These are phyloP conservation scores for Hyaena hyaena DNA, from an alignment of 2,113 vertebrate genomes.

Conservation along the genomic window DNA sequence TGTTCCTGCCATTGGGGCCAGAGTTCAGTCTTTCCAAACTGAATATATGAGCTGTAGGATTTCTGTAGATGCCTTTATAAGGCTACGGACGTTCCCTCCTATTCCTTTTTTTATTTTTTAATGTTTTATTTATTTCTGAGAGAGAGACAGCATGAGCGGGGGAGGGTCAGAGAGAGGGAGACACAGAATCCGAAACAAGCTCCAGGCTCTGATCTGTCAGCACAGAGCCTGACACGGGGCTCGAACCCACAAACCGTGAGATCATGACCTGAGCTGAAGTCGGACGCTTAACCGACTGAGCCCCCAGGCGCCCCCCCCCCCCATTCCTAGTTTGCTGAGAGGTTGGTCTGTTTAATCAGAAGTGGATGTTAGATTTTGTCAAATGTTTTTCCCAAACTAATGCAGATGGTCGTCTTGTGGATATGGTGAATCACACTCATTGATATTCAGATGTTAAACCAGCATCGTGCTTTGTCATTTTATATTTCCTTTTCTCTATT, in stretches of 20 bases:
- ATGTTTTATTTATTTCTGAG: no score
- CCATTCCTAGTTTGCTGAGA: background rate
- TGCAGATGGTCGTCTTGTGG: background rate
- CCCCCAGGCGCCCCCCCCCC: no score
- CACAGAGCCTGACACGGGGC: no score
- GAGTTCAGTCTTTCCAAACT: background rate
- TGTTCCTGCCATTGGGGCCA: background rate
- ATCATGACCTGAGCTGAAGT: no score
- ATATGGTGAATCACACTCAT: background rate
- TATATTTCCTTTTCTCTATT: background rate
- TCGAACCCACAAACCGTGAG: no score
- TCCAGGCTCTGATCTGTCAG: no score
- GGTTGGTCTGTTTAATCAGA: background rate
- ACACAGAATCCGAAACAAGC: no score
- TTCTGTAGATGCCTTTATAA: background rate
- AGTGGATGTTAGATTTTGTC: background rate
- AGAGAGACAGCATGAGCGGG: no score
- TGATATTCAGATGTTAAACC: background rate
- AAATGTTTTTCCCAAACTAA: background rate
- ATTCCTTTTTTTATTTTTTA: background rate
- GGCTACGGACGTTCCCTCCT: background rate
- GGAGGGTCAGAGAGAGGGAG: no score
- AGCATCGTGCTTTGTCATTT: background rate
- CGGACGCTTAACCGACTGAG: no score
- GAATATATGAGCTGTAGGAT: background rate